These are phyloP conservation scores for Ips typographus DNA, from an alignment of 1,140 invertebrate species.

Conservation along the genomic window DNA sequence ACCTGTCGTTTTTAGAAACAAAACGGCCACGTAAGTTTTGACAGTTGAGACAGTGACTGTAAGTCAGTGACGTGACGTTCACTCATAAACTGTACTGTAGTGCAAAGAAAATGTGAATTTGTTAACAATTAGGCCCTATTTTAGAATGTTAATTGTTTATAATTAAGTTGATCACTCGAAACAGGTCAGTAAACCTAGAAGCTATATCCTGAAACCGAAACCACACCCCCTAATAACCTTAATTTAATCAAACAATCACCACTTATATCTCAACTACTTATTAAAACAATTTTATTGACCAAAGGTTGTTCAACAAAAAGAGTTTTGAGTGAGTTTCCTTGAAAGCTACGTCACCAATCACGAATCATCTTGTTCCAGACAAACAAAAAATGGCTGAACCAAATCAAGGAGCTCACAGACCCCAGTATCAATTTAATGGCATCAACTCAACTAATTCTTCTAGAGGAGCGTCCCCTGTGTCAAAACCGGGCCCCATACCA, in stretches of 20 bases:
- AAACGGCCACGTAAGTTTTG: conserved; percentile 45
- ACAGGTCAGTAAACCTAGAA: conserved; percentile 13
- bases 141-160: conserved; percentile 10
- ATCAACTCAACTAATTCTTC: conserved; percentile 47
- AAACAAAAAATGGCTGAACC: conserved; percentile 29
- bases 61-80: conserved; percentile 36
- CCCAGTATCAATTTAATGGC: conserved; percentile 45
- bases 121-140: neutral
- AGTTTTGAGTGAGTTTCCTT: conserved; percentile 1
- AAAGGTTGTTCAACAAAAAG: conserved; percentile 25
- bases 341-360: neutral
- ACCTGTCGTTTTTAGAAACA: too few species aligned
- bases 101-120: conserved; percentile 4
- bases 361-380: neutral
- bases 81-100: conserved; percentile 25
- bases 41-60: conserved; percentile 21
- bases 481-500: conserved; percentile 41
- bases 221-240: neutral
- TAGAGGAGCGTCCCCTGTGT: conserved; percentile 47
- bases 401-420: conserved; percentile 13
- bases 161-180: conserved; percentile 16
- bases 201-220: neutral
- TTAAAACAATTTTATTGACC: conserved; percentile 5
- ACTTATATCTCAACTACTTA: too few species aligned
- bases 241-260: neutral